phyloP scores from a whole-genome alignment of 2,888 invertebrate genomes.

The Drosophila histrio region DNA sequence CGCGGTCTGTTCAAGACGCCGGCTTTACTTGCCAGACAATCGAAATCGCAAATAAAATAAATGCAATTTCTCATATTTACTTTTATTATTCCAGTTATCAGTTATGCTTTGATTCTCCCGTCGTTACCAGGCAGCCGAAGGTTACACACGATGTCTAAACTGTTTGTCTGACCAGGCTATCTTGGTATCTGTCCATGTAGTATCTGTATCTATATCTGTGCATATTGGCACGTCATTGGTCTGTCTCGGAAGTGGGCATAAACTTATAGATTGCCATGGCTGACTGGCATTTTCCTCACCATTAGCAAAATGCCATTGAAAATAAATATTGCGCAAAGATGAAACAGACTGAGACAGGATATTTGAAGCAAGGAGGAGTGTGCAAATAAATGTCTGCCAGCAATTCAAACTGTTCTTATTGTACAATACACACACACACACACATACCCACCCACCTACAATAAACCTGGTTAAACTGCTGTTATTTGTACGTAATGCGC shows the following conservation, averaged over 20 bases:
- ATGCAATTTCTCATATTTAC: slow-evolving; percentile 72
- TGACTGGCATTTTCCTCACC: slow-evolving; percentile 49
- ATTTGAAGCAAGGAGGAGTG: slow-evolving; percentile 14
- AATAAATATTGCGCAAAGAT: slow-evolving; percentile 37
- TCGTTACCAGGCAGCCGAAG: slow-evolving; percentile 63
- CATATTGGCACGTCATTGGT: slow-evolving; percentile 21
- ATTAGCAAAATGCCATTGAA: slow-evolving; percentile 47
- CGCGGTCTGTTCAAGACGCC: neutral
- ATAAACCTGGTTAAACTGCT: slow-evolving; percentile 16
- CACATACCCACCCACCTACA: too few species aligned
- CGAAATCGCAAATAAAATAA: slow-evolving; percentile 53
- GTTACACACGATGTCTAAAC: slow-evolving; percentile 58
- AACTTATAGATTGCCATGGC: slow-evolving; percentile 27
- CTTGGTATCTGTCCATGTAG: neutral
- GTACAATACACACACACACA: neutral
- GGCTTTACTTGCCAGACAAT: slow-evolving; percentile 61
- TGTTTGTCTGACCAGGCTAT: slow-evolving; percentile 49
- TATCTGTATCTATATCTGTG: slow-evolving; percentile 12
- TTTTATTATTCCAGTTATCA: slow-evolving; percentile 47
- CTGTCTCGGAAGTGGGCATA: slow-evolving; percentile 19
- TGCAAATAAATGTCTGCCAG: slow-evolving; percentile 57
- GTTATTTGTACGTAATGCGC: slow-evolving; percentile 28
- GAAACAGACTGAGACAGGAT: slow-evolving; percentile 47
- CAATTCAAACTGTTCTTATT: slow-evolving; percentile 18
- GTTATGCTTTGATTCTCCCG: slow-evolving; percentile 19